Conservation (phyloP, 1,140 invertebrate genomes). For the Papilio dardanus region DNA sequence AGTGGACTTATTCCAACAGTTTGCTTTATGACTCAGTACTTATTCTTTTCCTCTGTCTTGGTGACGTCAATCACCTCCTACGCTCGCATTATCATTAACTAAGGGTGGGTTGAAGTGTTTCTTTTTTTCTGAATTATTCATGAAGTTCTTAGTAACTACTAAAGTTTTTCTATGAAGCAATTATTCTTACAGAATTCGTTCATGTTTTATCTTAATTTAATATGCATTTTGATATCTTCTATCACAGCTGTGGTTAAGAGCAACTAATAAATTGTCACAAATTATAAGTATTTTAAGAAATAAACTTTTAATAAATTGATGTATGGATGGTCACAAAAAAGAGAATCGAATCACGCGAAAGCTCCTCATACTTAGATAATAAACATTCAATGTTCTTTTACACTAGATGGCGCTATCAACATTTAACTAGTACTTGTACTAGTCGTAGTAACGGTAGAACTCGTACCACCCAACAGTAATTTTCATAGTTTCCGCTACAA, state of each 20-base stretch:
- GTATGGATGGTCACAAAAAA: too few relatives aligned
- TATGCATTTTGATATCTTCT: too few relatives aligned
- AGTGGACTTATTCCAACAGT: background rate
- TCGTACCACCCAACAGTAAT: background rate
- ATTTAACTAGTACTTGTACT: background rate
- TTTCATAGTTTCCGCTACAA: conserved; percentile 44
- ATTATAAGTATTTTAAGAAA: too few relatives aligned
- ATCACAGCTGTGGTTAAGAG: too few relatives aligned
- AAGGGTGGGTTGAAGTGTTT: background rate
- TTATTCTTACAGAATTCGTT: background rate
- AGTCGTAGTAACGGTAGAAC: background rate
- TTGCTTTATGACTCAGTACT: conserved; percentile 7
- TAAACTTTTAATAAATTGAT: too few relatives aligned
- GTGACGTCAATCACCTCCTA: conserved; percentile 9
- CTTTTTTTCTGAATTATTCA: background rate
- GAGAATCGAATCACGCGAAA: too few relatives aligned
- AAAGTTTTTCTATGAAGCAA: background rate
- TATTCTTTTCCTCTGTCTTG: background rate
- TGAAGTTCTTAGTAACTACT: background rate
- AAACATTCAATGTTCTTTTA: background rate
- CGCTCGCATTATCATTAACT: conserved; percentile 1
- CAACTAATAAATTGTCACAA: too few relatives aligned
- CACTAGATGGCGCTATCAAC: background rate
- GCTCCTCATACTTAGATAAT: too few relatives aligned
- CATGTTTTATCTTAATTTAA: background rate